These are phyloP conservation scores for Ethmia dodecea DNA, from an alignment of 2,888 invertebrate genomes.

Conservation along the genomic window DNA sequence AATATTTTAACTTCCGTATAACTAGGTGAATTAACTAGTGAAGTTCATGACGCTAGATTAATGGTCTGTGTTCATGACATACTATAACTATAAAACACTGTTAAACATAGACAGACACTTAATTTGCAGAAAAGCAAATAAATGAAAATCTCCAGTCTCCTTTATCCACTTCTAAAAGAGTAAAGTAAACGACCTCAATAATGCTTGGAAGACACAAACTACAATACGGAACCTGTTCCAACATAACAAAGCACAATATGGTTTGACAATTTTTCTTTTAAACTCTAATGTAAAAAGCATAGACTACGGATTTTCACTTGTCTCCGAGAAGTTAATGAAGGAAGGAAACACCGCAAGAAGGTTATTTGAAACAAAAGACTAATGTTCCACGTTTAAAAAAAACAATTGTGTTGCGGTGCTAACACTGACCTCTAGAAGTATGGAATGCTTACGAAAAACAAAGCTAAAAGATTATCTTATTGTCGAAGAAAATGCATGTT, in stretches of 20 bases:
- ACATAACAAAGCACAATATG: constrained; percentile 17
- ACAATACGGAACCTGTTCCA: too few relatives aligned
- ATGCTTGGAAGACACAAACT: too few relatives aligned
- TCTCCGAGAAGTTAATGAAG: constrained; percentile 50
- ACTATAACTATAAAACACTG: too few relatives aligned
- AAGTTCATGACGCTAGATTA: too few relatives aligned
- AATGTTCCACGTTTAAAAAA: constrained; percentile 28
- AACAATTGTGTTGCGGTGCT: constrained; percentile 29
- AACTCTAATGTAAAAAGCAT: not conserved
- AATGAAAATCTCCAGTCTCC: too few relatives aligned
- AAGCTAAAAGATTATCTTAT: not conserved
- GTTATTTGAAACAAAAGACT: constrained; percentile 50
- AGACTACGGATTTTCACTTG: constrained; percentile 37
- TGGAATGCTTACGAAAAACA: constrained; percentile 25
- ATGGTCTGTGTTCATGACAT: too few relatives aligned
- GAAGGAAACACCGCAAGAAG: constrained; percentile 38
- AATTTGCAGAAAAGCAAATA: too few relatives aligned
- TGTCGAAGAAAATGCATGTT: not conserved
- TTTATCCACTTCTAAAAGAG: too few relatives aligned
- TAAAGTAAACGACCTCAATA: too few relatives aligned
- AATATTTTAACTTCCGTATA: too few relatives aligned
- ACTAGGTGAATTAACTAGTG: too few relatives aligned
- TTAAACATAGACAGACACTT: too few relatives aligned
- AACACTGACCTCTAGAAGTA: constrained; percentile 26
- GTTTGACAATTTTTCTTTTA: not conserved